These are phyloP conservation scores for Enteromius mattozi DNA, from an alignment of 2,797 vertebrate species.

Conservation along the genomic window DNA sequence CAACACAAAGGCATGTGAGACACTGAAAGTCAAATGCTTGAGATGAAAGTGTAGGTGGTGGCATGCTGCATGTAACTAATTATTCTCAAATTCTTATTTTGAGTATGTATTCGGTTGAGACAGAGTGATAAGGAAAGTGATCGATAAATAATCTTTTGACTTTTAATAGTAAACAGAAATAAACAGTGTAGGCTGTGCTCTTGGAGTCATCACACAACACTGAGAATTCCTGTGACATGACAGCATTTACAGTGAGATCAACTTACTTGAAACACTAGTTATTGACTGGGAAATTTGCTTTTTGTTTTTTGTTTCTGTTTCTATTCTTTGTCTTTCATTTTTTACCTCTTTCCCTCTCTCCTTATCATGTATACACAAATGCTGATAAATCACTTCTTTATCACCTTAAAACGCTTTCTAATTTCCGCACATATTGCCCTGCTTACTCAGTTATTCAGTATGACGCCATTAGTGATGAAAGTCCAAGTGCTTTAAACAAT, in stretches of 20 bases:
- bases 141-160: neutral
- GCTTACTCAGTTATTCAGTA: conserved; percentile 1
- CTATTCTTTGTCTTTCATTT: neutral
- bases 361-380: neutral
- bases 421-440: conserved; percentile 2
- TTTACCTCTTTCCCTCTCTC: neutral
- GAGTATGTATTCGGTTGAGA: neutral
- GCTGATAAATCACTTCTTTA: conserved; percentile 14
- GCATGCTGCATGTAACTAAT: neutral
- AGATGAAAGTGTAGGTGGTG: conserved; percentile 8
- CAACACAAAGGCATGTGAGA: conserved; percentile 20
- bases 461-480: conserved; percentile 8
- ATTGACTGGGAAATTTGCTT: neutral
- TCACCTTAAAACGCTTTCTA: conserved; percentile 27
- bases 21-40: neutral
- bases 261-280: neutral
- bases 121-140: neutral
- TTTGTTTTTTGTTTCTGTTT: neutral
- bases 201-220: conserved; percentile 17
- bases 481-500: conserved; percentile 5
- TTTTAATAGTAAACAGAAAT: neutral
- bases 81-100: neutral
- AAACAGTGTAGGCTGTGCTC: neutral
- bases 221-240: neutral
- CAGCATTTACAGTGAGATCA: neutral